These are phyloP conservation scores for Drymodes brunneopygia DNA, from an alignment of 2,113 vertebrate species.

Conservation along the genomic window DNA sequence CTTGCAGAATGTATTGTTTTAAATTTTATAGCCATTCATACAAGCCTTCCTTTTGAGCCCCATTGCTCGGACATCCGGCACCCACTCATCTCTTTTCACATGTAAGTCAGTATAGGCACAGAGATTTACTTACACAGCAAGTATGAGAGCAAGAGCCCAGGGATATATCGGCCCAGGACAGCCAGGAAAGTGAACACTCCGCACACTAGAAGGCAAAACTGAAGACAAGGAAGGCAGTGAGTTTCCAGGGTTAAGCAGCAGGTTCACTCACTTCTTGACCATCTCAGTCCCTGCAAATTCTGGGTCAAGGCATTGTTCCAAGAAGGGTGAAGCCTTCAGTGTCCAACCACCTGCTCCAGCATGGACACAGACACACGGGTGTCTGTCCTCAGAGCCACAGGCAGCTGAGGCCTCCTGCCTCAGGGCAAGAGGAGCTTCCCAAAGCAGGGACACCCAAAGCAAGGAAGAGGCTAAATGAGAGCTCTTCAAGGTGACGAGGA, in stretches of 20 bases:
- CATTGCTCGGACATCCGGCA: not conserved
- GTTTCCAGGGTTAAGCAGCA: not conserved
- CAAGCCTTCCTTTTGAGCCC: not conserved
- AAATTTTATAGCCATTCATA: not conserved
- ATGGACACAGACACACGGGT: not conserved
- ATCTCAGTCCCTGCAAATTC: not conserved
- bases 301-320: not conserved
- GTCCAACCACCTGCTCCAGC: fast-evolving
- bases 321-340: not conserved
- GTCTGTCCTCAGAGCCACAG: not conserved
- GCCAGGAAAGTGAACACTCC: constrained; percentile 84
- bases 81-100: not conserved
- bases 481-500: not conserved
- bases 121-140: constrained; percentile 81
- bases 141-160: constrained; percentile 91
- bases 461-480: not conserved
- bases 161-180: constrained; percentile 84
- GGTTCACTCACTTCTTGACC: not conserved
- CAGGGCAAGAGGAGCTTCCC: not conserved
- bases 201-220: constrained; percentile 93
- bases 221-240: constrained; percentile 31
- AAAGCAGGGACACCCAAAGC: not conserved
- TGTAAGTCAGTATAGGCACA: not conserved
- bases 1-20: not conserved
- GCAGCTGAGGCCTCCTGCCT: not conserved